Conservation (phyloP, 2,113 vertebrate genomes). For the Campylorhamphus procurvoides region DNA sequence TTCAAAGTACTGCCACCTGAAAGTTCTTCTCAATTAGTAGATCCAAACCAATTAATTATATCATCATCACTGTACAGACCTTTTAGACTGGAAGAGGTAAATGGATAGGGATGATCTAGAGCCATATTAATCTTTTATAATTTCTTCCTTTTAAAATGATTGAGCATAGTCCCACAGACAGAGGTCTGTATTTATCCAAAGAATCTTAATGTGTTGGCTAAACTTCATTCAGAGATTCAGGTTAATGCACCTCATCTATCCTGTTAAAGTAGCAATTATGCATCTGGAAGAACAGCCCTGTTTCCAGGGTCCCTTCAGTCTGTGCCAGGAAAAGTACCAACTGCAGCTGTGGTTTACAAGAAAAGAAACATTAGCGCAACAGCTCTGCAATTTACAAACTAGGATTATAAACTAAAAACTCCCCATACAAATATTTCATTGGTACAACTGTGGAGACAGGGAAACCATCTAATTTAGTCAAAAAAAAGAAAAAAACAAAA, state of each 20-base stretch:
- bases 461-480: not conserved
- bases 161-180: not conserved
- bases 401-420: not conserved
- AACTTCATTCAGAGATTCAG: not conserved
- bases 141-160: conserved; percentile 10
- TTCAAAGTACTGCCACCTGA: not conserved
- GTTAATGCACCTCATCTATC: not conserved
- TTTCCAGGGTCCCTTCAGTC: not conserved
- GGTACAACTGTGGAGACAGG: not conserved
- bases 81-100: not conserved
- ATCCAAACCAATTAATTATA: not conserved
- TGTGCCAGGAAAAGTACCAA: not conserved
- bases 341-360: not conserved
- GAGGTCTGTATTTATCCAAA: not conserved
- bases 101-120: not conserved
- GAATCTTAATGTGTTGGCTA: not conserved
- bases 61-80: not conserved
- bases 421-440: not conserved
- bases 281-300: not conserved
- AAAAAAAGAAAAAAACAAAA: not conserved
- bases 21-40: not conserved
- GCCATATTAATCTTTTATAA: not conserved
- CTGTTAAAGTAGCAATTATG: not conserved
- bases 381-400: not conserved
- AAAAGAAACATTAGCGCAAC: not conserved